Evolutionary conservation across 2,797 vertebrate species (phyloP).

Genomic region (Helicolenus hilgendorfi): DNA sequence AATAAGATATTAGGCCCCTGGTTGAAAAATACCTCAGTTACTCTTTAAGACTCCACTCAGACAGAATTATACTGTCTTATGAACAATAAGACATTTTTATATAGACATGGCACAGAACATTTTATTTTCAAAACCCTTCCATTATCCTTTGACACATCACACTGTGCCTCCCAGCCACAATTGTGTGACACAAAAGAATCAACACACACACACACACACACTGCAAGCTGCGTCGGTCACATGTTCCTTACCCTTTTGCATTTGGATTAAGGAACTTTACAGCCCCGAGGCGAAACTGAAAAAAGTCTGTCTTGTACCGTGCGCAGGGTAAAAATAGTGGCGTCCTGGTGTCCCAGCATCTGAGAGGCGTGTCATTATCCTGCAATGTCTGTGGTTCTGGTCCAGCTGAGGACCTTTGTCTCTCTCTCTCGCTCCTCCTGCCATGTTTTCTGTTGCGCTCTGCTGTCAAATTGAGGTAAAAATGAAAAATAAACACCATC

Average conservation of each 20-base stretch:
- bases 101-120: not conserved
- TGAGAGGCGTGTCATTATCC: not conserved
- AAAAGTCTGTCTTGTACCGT: not conserved
- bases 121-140: not conserved
- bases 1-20: not conserved
- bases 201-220: not conserved
- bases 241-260: not conserved
- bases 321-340: conserved; percentile 13
- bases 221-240: not conserved
- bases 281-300: not conserved
- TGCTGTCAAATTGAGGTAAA: not conserved
- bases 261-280: conserved; percentile 10
- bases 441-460: not conserved
- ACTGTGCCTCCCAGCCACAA: not conserved
- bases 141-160: not conserved
- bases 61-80: not conserved
- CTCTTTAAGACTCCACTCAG: not conserved
- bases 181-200: not conserved
- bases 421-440: not conserved
- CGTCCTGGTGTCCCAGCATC: not conserved
- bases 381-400: not conserved
- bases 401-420: not conserved
- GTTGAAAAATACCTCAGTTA: not conserved
- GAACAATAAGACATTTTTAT: not conserved
- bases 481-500: not conserved